These are phyloP conservation scores for Girardinus metallicus DNA, from an alignment of 2,797 vertebrate species.

Conservation along the genomic window DNA sequence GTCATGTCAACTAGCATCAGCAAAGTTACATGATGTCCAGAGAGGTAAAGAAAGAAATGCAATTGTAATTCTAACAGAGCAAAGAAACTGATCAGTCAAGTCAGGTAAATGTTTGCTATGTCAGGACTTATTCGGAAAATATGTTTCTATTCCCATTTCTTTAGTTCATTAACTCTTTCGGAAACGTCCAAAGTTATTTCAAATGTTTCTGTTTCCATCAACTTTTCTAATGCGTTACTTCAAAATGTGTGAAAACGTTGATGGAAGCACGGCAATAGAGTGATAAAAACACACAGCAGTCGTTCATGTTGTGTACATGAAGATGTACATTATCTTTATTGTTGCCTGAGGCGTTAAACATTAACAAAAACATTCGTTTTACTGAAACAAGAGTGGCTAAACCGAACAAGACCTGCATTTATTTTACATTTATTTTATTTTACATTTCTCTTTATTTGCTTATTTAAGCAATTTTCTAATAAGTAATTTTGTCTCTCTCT, in stretches of 20 bases:
- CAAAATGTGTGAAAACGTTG: not conserved
- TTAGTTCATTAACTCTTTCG: not conserved
- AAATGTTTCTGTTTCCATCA: not conserved
- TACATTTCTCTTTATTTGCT: not conserved
- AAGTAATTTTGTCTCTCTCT: not conserved
- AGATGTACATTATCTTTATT: not conserved
- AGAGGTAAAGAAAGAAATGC: no score
- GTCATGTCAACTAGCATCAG: no score
- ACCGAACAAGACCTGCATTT: not conserved
- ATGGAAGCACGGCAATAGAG: not conserved
- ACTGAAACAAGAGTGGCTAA: not conserved
- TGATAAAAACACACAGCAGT: not conserved
- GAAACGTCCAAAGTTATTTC: not conserved
- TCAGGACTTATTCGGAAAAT: not conserved
- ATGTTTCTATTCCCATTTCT: not conserved
- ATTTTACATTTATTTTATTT: not conserved
- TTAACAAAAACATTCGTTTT: not conserved
- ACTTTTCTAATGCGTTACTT: not conserved
- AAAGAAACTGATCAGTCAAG: no score
- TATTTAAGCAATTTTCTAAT: not conserved
- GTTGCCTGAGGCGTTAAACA: not conserved
- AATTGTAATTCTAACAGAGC: no score
- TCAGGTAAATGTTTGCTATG: no score
- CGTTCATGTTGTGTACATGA: not conserved
- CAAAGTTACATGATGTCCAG: no score